These are phyloP conservation scores for Furcifer pardalis DNA, from an alignment of 2,797 vertebrate genomes.

Conservation along the genomic window DNA sequence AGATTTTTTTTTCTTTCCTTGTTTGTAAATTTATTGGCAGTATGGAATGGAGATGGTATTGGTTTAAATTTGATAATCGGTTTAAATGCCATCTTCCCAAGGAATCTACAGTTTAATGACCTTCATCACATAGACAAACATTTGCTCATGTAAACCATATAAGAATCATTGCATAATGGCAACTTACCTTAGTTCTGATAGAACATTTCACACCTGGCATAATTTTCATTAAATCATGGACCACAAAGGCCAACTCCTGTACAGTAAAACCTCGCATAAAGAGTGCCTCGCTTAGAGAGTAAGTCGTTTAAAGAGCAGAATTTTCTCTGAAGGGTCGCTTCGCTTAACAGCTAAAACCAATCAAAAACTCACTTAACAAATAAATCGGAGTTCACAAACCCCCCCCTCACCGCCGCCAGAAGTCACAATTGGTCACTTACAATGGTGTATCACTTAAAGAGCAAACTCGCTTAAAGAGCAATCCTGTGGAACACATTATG, in stretches of 20 bases:
- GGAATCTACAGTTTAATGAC: background rate
- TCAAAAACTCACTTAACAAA: no score
- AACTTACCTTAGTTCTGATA: background rate
- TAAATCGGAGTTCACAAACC: no score
- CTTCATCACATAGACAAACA: background rate
- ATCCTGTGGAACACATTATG: no score
- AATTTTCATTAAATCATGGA: slow-evolving; percentile 1
- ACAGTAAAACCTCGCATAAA: no score
- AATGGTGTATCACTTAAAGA: no score
- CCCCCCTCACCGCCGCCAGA: no score
- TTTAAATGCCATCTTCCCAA: slow-evolving; percentile 6
- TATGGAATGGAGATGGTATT: background rate
- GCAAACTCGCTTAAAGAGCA: no score
- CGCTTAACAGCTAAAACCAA: no score
- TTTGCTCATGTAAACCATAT: slow-evolving; percentile 18
- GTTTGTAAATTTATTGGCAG: background rate
- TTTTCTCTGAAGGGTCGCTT: no score
- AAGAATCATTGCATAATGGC: background rate
- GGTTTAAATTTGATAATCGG: background rate
- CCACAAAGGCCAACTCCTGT: background rate
- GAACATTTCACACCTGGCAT: background rate
- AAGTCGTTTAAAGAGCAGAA: no score
- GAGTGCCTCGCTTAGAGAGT: no score
- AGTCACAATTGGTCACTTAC: no score
- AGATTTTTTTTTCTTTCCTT: background rate